Percentiles rank a stretch among this genome's conserved stretches.
These are phyloP conservation scores for Tribolium castaneum DNA, from an alignment of 1,140 invertebrate genomes.

Conservation along the genomic window DNA sequence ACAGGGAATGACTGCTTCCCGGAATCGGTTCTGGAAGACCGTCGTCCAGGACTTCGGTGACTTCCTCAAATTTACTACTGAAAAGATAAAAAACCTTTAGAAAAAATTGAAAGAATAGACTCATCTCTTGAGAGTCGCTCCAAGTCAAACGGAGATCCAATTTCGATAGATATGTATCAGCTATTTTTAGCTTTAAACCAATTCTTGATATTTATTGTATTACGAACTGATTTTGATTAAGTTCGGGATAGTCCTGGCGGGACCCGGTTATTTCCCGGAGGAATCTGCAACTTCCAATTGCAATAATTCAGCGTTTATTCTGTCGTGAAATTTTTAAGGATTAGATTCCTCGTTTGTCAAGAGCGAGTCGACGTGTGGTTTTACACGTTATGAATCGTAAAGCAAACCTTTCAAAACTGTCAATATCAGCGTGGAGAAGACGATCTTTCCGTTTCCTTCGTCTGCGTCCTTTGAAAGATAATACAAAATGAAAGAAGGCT, in stretches of 20 bases:
- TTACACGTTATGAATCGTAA: conserved; percentile 3
- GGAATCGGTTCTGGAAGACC: conserved; percentile 60
- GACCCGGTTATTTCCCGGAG: conserved; percentile 15
- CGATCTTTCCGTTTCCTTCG: conserved; percentile 51
- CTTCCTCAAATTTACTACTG: conserved; percentile 61
- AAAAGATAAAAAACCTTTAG: conserved; percentile 39
- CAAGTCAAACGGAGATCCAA: conserved; percentile 6
- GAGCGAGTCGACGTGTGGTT: background rate
- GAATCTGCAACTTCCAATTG: background rate
- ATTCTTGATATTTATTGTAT: conserved; percentile 32
- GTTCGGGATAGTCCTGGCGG: background rate
- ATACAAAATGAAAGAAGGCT: conserved; percentile 57
- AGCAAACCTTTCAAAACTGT: conserved; percentile 61
- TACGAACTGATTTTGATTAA: conserved; percentile 31
- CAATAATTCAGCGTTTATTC: background rate
- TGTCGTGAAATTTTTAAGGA: background rate
- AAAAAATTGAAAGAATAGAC: background rate
- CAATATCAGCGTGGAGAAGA: conserved; percentile 56
- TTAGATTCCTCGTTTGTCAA: background rate
- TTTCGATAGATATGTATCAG: conserved; percentile 20
- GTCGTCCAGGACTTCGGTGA: conserved; percentile 61
- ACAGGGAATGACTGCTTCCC: conserved; percentile 60
- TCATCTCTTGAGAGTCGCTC: background rate
- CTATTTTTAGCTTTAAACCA: conserved; percentile 27
- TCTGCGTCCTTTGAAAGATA: conserved; percentile 54